Conservation (phyloP, 2,888 invertebrate species). For the Drosophila conformis region DNA sequence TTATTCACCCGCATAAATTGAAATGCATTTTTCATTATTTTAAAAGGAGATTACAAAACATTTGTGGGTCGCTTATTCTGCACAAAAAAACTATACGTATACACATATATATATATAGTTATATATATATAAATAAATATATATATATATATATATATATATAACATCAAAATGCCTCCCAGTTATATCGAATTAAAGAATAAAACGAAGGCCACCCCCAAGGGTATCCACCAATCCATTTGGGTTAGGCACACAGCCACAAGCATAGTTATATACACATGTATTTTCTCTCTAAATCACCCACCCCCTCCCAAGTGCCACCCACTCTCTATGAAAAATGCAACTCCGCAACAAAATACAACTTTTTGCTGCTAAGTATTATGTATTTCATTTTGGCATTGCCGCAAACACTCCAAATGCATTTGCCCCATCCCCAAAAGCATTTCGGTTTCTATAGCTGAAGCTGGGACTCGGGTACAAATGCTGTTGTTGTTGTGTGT, state of each 20-base stretch:
- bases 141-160: no score
- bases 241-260: slow-evolving; percentile 8
- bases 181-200: slow-evolving; percentile 58
- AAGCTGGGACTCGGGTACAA: slow-evolving; percentile 27
- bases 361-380: slow-evolving; percentile 72
- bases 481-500: slow-evolving; percentile 8
- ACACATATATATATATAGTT: not conserved
- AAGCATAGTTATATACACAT: slow-evolving; percentile 19
- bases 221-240: slow-evolving; percentile 10
- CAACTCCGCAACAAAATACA: slow-evolving; percentile 76
- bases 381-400: slow-evolving; percentile 78
- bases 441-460: slow-evolving; percentile 23
- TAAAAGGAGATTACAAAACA: slow-evolving; percentile 72
- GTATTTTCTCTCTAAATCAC: slow-evolving; percentile 1
- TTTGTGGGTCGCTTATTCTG: slow-evolving; percentile 1
- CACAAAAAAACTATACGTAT: not conserved
- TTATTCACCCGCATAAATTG: slow-evolving; percentile 32
- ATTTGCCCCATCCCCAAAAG: slow-evolving; percentile 66
- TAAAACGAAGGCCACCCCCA: slow-evolving; percentile 29
- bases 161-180: slow-evolving; percentile 22
- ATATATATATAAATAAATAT: not conserved
- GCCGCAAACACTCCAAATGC: slow-evolving; percentile 80
- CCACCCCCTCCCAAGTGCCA: not conserved
- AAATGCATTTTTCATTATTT: slow-evolving; percentile 63
- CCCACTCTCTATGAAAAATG: slow-evolving; percentile 41